These are phyloP conservation scores for Netelia melanura DNA, from an alignment of 2,888 invertebrate genomes.

Conservation along the genomic window DNA sequence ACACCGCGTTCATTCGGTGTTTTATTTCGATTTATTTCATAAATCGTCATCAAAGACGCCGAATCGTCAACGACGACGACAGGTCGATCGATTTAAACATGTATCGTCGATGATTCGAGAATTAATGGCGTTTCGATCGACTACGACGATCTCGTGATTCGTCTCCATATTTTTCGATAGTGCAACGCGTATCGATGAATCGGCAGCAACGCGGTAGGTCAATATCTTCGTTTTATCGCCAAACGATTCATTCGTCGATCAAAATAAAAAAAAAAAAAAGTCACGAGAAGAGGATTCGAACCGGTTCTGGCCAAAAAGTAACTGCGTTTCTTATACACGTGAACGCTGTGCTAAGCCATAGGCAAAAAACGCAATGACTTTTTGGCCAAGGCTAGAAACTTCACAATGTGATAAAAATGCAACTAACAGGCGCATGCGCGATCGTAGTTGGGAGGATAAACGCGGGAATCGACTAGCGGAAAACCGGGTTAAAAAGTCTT, in stretches of 20 bases:
- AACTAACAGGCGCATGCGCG: slow-evolving; percentile 22
- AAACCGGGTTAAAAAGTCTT: slow-evolving; percentile 73
- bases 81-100: slow-evolving; percentile 14
- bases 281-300: not conserved
- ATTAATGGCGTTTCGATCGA: not conserved
- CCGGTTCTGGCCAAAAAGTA: not conserved
- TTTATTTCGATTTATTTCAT: no score
- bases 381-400: no score
- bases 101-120: not conserved
- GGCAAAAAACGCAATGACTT: no score
- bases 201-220: slow-evolving; percentile 65
- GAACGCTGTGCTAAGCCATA: no score
- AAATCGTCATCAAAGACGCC: not conserved
- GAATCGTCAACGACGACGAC: not conserved
- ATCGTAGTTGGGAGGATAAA: slow-evolving; percentile 45
- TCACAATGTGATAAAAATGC: not conserved
- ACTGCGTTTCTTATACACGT: no score
- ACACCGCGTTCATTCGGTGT: no score
- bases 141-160: not conserved
- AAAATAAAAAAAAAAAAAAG: not conserved
- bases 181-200: slow-evolving; percentile 61
- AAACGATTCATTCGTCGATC: not conserved
- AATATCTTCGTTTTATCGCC: not conserved
- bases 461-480: slow-evolving; percentile 56
- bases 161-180: slow-evolving; percentile 4